Percentiles rank a stretch among this genome's conserved stretches.
Evolutionary conservation across 1,140 invertebrate genomes (phyloP).

Genomic region (Drosophila tani): DNA sequence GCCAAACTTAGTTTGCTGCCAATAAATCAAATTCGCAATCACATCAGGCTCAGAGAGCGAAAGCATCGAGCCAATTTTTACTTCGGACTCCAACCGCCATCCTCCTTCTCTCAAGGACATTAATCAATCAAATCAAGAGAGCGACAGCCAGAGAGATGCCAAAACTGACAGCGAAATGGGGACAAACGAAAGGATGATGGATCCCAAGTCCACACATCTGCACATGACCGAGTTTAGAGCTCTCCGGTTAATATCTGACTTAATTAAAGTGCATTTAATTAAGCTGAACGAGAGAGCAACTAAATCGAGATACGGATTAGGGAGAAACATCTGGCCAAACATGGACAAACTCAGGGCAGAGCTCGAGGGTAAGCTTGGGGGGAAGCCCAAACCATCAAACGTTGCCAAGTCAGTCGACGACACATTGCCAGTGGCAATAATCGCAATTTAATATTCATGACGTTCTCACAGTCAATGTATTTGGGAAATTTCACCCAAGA

Average conservation of each 20-base stretch:
- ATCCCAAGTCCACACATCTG: constrained; percentile 12
- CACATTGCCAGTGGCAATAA: constrained; percentile 79
- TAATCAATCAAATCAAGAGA: constrained; percentile 63
- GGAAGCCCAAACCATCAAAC: constrained; percentile 17
- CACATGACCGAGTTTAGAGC: constrained; percentile 43
- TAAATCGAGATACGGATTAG: constrained; percentile 14
- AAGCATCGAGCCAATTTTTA: constrained; percentile 40
- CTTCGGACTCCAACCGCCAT: neutral
- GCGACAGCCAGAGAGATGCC: constrained; percentile 1
- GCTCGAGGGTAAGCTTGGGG: neutral
- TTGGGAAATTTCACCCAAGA: constrained; percentile 65
- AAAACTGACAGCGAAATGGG: constrained; percentile 8
- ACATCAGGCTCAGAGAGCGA: constrained; percentile 49
- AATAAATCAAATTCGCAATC: constrained; percentile 79
- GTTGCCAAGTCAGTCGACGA: constrained; percentile 33
- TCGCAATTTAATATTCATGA: constrained; percentile 82
- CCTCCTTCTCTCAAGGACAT: constrained; percentile 13
- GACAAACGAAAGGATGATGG: constrained; percentile 9
- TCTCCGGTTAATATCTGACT: constrained; percentile 60
- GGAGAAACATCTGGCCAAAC: constrained; percentile 30
- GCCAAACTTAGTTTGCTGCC: constrained; percentile 64
- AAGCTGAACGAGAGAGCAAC: constrained; percentile 43
- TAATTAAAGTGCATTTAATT: constrained; percentile 76
- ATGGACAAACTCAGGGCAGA: neutral
- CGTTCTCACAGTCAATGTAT: constrained; percentile 78